A percentile compares a stretch with the other conserved stretches of the same genome.
These are phyloP conservation scores for Scaptomyza hsui DNA, from an alignment of 1,140 invertebrate genomes.

Conservation along the genomic window DNA sequence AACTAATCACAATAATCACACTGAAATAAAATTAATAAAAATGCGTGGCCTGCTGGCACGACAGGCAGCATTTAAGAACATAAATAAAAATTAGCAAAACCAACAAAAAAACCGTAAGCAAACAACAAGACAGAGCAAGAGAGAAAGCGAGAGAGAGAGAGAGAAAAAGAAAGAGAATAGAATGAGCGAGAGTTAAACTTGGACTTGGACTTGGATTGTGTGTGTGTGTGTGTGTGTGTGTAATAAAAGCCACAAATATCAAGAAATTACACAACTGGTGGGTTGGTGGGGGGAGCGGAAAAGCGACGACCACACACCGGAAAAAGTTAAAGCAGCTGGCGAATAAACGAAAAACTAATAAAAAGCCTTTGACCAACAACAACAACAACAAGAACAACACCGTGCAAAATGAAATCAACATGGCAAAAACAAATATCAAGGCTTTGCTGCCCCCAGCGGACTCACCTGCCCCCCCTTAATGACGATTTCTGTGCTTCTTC, in stretches of 20 bases:
- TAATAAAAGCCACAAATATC: conserved; percentile 81
- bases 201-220: conserved; percentile 29
- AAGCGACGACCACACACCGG: conserved; percentile 48
- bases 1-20: conserved; percentile 82
- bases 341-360: conserved; percentile 82
- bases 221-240: conserved; percentile 23
- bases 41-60: conserved; percentile 76
- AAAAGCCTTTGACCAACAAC: conserved; percentile 72
- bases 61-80: conserved; percentile 78
- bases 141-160: background rate
- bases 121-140: conserved; percentile 21
- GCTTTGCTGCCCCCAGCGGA: conserved; percentile 6
- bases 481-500: conserved; percentile 4
- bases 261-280: conserved; percentile 71
- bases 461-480: conserved; percentile 39
- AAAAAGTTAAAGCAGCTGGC: conserved; percentile 74
- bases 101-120: conserved; percentile 59
- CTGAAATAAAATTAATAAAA: conserved; percentile 83
- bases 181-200: background rate
- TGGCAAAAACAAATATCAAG: conserved; percentile 32
- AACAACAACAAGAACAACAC: conserved; percentile 12
- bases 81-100: conserved; percentile 83
- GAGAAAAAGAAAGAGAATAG: background rate
- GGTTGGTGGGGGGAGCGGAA: background rate
- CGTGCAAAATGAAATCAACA: conserved; percentile 17